Base-by-base conservation (phyloP, 2,113 vertebrate species). In the Pleuronectes platessa region DNA sequence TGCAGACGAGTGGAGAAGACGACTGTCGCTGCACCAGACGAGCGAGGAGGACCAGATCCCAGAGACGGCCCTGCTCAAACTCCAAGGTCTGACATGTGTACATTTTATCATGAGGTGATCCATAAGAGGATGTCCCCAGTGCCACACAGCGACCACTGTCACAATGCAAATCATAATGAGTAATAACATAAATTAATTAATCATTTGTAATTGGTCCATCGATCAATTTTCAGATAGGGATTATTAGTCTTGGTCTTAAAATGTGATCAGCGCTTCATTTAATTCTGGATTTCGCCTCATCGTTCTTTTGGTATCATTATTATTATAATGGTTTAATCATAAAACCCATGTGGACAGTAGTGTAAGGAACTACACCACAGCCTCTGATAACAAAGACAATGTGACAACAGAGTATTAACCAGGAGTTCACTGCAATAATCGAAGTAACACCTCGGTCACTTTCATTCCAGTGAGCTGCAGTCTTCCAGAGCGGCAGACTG, bases 61-160 rank as follows among this genome's bases (percentile, higher is more conserved):
- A 2, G 94, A 96, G 63, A 95, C 93, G 0, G 94, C 95, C 18
- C 94, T 98, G 75, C 93, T 97, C 55, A 97, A 97, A 86, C 95
- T 96, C 86, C 96, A 96, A 96, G 96, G 97, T 98, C 47, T 64
- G 80, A 67, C 73, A 21, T 31, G 2, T 61, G 2, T 3, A 17
- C 13, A 11, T 37, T n/a, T 24, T n/a, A 54, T 54, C 2, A 54
- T 31, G 31, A 31, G 31, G 31, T 31, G 31, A 7, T 31, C 1
- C 31, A 31, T 31, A 31, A 7, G 31, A 31, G 31, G 31, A 31
- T 31, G 31, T 54, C 35, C 35, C 35, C 35, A 37, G 8, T 37
- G 35, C 35, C 35, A 8, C 35, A 37, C 35, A 37, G 35, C 35
- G 35, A 37, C 9, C 35, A 37, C 35, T 37, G 35, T 37, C 35